A percentile compares a stretch with the other conserved stretches of the same genome.
These are phyloP conservation scores for Hypotaenidia philippensis DNA, from an alignment of 2,797 vertebrate species.

Conservation along the genomic window DNA sequence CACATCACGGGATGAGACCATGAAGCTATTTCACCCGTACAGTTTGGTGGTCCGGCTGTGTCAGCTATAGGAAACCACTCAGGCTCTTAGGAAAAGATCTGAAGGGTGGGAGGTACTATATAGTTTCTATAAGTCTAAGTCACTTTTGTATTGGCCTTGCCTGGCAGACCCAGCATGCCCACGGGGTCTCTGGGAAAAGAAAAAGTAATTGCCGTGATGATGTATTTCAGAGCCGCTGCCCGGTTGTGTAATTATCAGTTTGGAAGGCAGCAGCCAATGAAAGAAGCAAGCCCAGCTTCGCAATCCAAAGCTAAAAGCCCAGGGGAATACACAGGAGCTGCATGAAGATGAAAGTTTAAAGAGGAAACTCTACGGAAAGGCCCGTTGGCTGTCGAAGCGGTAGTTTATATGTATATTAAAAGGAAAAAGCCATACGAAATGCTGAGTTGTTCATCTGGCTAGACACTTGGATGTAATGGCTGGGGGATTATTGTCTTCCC, in stretches of 20 bases:
- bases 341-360: not conserved
- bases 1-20: not conserved
- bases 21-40: not conserved
- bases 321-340: not conserved
- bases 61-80: not conserved
- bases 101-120: rapidly evolving
- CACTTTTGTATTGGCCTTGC: not conserved
- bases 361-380: not conserved
- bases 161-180: not conserved
- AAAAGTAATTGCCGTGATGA: not conserved
- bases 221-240: not conserved
- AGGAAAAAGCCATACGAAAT: not conserved
- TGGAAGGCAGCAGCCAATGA: not conserved
- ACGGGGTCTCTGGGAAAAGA: not conserved
- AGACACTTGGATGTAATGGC: not conserved
- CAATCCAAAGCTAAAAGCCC: not conserved
- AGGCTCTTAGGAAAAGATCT: not conserved
- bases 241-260: not conserved
- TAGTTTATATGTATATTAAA: not conserved
- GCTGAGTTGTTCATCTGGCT: not conserved
- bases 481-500: not conserved
- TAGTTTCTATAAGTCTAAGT: not conserved
- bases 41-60: not conserved
- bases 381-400: not conserved
- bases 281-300: not conserved